These are phyloP conservation scores for Noctua janthe DNA, from an alignment of 2,888 invertebrate genomes.

Conservation along the genomic window DNA sequence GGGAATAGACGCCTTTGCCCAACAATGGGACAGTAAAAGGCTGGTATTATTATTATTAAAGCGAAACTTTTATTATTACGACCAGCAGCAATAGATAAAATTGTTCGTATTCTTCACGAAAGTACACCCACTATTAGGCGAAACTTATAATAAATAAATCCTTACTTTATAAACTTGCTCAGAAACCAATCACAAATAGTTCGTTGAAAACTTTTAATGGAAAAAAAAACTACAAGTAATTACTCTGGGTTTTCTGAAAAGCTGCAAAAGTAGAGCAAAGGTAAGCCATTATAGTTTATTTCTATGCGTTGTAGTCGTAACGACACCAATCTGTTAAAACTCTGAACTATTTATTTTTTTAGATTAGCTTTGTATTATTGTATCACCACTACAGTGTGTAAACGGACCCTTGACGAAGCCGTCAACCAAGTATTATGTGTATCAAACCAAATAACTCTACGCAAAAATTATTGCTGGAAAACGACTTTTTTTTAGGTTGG, in stretches of 20 bases:
- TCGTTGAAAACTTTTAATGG: slow-evolving; percentile 28
- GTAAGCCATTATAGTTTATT: background rate
- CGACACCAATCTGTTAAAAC: slow-evolving; percentile 1
- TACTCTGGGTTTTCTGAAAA: slow-evolving; percentile 15
- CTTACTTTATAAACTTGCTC: slow-evolving; percentile 7
- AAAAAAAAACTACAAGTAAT: background rate
- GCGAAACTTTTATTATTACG: no score
- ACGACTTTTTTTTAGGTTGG: no score
- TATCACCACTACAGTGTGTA: no score
- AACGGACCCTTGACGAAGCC: no score
- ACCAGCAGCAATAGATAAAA: no score
- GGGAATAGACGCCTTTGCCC: no score
- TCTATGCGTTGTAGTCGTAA: background rate
- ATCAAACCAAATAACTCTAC: no score
- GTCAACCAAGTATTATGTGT: no score
- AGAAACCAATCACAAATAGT: slow-evolving; percentile 10
- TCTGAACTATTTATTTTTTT: background rate
- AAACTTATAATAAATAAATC: slow-evolving; percentile 8
- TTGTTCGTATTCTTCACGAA: background rate
- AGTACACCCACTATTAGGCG: background rate
- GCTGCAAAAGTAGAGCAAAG: background rate
- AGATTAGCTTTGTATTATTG: background rate
- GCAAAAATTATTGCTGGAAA: no score
- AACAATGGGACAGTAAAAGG: no score
- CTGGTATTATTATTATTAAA: no score